Evolutionary conservation across 2,888 invertebrate genomes (phyloP).

Genomic region (Drosophila borealis): DNA sequence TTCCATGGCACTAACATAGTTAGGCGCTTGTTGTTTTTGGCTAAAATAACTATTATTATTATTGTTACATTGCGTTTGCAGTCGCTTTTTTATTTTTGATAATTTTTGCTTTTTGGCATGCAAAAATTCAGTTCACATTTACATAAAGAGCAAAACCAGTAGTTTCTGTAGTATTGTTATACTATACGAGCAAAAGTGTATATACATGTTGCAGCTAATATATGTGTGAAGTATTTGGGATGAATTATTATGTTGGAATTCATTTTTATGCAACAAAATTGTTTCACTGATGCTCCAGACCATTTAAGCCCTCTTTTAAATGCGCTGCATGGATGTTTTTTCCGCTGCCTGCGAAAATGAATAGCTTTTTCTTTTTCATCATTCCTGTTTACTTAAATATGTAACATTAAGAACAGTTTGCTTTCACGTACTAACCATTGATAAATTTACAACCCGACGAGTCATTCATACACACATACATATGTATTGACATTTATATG

Average conservation of each 20-base stretch:
- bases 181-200: not conserved
- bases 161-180: not conserved
- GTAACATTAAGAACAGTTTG: constrained; percentile 63
- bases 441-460: constrained; percentile 54
- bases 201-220: not conserved
- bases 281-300: not conserved
- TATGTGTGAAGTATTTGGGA: not conserved
- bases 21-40: constrained; percentile 33
- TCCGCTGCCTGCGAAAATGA: constrained; percentile 42
- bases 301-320: constrained; percentile 31
- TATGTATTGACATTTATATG: constrained; percentile 11
- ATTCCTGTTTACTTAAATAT: constrained; percentile 68
- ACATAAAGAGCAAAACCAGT: constrained; percentile 3
- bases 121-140: constrained; percentile 18
- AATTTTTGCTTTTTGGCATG: constrained; percentile 15
- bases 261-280: constrained; percentile 1
- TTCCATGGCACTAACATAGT: constrained; percentile 29
- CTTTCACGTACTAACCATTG: constrained; percentile 54
- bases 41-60: constrained; percentile 44
- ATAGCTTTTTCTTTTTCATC: constrained; percentile 32
- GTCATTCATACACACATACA: constrained; percentile 12
- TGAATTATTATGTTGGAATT: constrained; percentile 11
- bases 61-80: constrained; percentile 39
- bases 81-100: constrained; percentile 11
- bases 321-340: constrained; percentile 35